Percentiles rank a stretch among this genome's conserved stretches.
These are phyloP conservation scores for Drosophila siamana DNA, from an alignment of 2,888 invertebrate species.

Conservation along the genomic window DNA sequence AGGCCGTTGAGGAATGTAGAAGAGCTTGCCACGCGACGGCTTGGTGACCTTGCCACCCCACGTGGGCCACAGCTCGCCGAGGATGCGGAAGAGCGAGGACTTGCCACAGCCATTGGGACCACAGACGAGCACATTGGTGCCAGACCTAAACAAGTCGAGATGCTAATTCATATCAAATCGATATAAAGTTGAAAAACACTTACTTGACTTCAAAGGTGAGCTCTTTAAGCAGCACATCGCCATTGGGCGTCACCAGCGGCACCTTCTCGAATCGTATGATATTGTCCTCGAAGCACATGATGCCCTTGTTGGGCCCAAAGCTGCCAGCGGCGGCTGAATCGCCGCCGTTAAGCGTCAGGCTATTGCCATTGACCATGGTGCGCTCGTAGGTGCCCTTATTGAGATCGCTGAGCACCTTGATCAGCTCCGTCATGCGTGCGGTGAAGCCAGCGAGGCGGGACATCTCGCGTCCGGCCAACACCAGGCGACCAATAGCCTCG, in stretches of 20 bases:
- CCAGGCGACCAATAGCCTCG: constrained; percentile 97
- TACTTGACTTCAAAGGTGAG: constrained; percentile 94
- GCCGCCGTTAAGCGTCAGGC: constrained; percentile 60
- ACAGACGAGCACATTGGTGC: constrained; percentile 98
- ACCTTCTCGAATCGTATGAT: constrained; percentile 96
- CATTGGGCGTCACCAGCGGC: constrained; percentile 98
- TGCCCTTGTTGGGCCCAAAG: constrained; percentile 91
- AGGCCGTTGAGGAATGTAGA: constrained; percentile 96
- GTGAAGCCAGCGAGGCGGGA: constrained; percentile 97
- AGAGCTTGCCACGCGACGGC: constrained; percentile 97
- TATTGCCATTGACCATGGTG: constrained; percentile 86
- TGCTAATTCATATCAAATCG: not conserved
- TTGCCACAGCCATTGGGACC: constrained; percentile 99
- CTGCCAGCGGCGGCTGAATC: constrained; percentile 51
- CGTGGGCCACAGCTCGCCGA: constrained; percentile 99
- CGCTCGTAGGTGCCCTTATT: constrained; percentile 90
- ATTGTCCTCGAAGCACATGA: constrained; percentile 93
- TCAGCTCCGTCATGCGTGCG: constrained; percentile 95
- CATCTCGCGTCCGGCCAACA: constrained; percentile 97
- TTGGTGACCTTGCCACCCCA: constrained; percentile 97
- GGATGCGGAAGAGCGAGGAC: constrained; percentile 97
- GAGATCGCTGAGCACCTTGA: constrained; percentile 93
- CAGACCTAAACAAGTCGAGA: constrained; percentile 87
- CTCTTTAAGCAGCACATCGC: constrained; percentile 96
- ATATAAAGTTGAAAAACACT: constrained; percentile 67